These are phyloP conservation scores for Macrocentrus cingulum DNA, from an alignment of 1,140 invertebrate species.

Conservation along the genomic window DNA sequence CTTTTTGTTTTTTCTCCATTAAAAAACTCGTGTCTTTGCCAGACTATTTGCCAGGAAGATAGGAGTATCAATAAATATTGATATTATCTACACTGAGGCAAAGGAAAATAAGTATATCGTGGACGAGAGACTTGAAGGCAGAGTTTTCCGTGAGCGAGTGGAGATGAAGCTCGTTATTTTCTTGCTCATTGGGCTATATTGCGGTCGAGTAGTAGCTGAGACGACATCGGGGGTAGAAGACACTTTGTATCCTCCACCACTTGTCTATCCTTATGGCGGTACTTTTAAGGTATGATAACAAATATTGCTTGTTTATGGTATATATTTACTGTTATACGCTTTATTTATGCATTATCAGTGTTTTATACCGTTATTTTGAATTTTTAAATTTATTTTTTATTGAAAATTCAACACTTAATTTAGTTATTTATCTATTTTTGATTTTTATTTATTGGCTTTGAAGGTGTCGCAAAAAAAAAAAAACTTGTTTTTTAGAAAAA, in stretches of 20 bases:
- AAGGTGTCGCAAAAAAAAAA: background rate
- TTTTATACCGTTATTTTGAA: no score
- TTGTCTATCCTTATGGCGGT: conserved; percentile 50
- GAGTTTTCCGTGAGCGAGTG: background rate
- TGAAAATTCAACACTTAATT: no score
- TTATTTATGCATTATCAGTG: no score
- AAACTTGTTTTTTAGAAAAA: no score
- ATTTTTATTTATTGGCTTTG: background rate
- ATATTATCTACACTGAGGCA: background rate
- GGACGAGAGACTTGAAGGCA: background rate
- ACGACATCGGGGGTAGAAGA: conserved; percentile 17
- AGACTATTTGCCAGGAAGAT: no score
- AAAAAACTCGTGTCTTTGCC: no score
- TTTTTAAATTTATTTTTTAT: no score
- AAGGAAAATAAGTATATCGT: background rate
- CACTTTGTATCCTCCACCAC: conserved; percentile 36
- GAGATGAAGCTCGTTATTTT: conserved; percentile 26
- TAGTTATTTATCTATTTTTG: background rate
- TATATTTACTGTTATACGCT: background rate
- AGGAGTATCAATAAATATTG: background rate
- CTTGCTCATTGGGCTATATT: conserved; percentile 22
- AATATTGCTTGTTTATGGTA: conserved; percentile 4
- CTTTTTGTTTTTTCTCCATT: no score
- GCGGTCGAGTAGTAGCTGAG: background rate
- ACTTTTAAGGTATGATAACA: conserved; percentile 45